Base-by-base conservation (phyloP, 2,113 vertebrate genomes). In the Channa argus region DNA sequence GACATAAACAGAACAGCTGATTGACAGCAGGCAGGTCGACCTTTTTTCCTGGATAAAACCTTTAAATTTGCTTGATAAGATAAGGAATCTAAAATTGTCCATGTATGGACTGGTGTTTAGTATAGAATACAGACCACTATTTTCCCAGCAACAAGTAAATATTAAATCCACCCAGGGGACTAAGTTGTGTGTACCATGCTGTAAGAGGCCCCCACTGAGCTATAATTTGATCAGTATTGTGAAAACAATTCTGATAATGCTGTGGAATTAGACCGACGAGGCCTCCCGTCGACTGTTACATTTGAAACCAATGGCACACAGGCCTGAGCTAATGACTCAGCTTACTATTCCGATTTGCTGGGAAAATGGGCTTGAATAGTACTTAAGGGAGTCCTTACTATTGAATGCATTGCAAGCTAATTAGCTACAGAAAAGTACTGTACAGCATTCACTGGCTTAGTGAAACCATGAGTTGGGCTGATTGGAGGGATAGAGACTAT, bases 231-330 rank as follows among this genome's bases (percentile, higher is more conserved):
- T 93, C 91, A 92, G 85, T 86, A 89, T 93, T 92, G 90, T 91
- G 92, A 93, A 94, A 95, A 95, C 93, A 93, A 93, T 93, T 91
- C 86, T 88, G 89, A 94, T 95, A 92, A 94, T 93, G 91, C 88
- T 71, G 78, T 80, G 74, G 89, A 93, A 94, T 94, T 92, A 95
- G 88, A 83, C 69, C 71, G 68, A 87, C 55, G 85, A 84, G 87
- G 78, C 91, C 89, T 92, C 93, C 92, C 74, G 86, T 88, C 38
- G 92, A 87, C 88, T 83, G 67, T 82, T 88, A 90, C 87, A 93
- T 93, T 92, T 84, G 84, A 92, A 92, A 92, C 86, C 82, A 90
- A 89, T 89, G 84, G 87, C 84, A 88, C 72, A 73, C 80, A 70
- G 86, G 90, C 90, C 74, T n/a, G 15, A 74, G 84, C 89, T 93